Percentiles rank a stretch among this genome's conserved stretches.
Evolutionary conservation across 2,113 vertebrate genomes (phyloP).

Genomic region (Dendropsophus ebraccatus): DNA sequence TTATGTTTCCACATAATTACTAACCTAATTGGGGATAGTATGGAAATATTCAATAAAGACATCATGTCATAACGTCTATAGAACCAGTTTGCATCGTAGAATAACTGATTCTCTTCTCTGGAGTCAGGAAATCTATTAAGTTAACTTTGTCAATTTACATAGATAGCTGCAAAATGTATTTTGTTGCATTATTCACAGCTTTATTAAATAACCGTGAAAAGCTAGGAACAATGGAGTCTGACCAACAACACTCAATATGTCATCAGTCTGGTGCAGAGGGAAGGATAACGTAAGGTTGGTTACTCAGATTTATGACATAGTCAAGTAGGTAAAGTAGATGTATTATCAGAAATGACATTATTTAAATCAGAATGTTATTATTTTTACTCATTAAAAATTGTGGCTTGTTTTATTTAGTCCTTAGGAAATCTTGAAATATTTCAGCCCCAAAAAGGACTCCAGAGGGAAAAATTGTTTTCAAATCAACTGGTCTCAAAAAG

Average conservation of each 20-base stretch:
- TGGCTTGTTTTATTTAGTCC: too few species aligned
- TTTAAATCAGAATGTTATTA: not conserved
- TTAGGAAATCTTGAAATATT: too few species aligned
- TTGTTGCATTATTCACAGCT: not conserved
- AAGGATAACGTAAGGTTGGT: not conserved
- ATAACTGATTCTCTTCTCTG: not conserved
- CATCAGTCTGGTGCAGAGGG: not conserved
- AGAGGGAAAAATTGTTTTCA: too few species aligned
- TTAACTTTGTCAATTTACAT: slow-evolving; percentile 36
- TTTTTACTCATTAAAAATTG: too few species aligned
- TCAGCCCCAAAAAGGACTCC: too few species aligned
- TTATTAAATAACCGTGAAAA: not conserved
- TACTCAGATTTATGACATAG: not conserved
- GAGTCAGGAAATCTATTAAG: slow-evolving; percentile 39
- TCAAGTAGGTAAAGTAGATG: not conserved
- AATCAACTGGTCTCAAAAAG: too few species aligned
- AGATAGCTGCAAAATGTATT: slow-evolving; percentile 4
- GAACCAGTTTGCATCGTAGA: slow-evolving; percentile 35
- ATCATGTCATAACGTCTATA: slow-evolving; percentile 20
- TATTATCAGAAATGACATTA: not conserved
- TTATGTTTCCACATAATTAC: slow-evolving; percentile 64
- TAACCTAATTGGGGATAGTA: slow-evolving; percentile 64
- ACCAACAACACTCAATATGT: not conserved
- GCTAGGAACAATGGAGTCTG: not conserved
- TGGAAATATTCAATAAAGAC: slow-evolving; percentile 57